Evolutionary conservation across 2,113 vertebrate genomes (phyloP).

Genomic region (Calyptomena viridis): DNA sequence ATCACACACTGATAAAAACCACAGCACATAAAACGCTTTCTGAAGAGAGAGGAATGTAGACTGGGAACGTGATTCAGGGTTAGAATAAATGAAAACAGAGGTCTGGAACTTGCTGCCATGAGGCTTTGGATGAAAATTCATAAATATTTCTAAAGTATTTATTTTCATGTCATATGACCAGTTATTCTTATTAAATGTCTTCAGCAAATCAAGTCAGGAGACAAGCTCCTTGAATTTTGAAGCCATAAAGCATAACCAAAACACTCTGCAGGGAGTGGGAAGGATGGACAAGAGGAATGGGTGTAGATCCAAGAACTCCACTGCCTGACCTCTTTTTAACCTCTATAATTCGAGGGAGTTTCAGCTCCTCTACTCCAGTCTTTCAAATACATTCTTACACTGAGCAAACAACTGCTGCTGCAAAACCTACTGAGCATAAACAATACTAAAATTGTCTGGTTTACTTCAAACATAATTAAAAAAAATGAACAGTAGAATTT

Average conservation of each 20-base stretch:
- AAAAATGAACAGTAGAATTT: neutral
- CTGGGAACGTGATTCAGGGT: neutral
- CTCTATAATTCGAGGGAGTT: neutral
- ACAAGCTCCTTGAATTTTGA: neutral
- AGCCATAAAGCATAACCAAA: neutral
- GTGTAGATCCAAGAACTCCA: neutral
- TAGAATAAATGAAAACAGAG: conserved; percentile 20
- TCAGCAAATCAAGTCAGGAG: neutral
- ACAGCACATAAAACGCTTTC: neutral
- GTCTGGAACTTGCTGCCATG: neutral
- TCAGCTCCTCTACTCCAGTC: neutral
- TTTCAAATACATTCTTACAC: neutral
- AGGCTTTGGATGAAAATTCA: neutral
- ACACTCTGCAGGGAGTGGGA: neutral
- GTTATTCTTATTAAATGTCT: neutral
- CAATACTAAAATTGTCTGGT: neutral
- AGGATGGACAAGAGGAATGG: neutral
- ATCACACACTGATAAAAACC: neutral
- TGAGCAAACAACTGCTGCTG: neutral
- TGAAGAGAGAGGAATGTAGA: neutral
- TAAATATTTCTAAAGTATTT: conserved; percentile 21
- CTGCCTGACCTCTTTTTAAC: neutral
- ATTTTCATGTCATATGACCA: neutral
- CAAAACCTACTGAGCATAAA: neutral
- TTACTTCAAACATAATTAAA: neutral